Conservation (phyloP, 2,888 invertebrate species). For the Dilophus febrilis region DNA sequence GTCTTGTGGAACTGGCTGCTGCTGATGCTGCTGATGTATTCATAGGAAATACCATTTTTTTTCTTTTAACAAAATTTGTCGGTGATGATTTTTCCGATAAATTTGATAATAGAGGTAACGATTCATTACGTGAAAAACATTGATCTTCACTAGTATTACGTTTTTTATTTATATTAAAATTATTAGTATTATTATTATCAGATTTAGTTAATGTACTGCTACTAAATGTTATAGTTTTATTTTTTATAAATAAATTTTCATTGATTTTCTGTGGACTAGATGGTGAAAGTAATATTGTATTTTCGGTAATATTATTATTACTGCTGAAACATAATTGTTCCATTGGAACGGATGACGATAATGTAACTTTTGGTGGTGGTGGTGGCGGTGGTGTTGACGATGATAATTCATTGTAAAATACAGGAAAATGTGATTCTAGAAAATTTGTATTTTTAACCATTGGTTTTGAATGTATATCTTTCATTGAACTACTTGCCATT, state of each 20-base stretch:
- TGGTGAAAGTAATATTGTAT: slow-evolving; percentile 13
- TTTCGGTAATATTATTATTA: slow-evolving; percentile 12
- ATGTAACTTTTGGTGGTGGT: not conserved
- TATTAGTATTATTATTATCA: slow-evolving; percentile 1
- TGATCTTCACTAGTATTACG: slow-evolving; percentile 26
- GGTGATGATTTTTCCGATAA: slow-evolving; percentile 28
- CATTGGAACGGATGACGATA: not conserved
- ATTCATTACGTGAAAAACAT: slow-evolving; percentile 31
- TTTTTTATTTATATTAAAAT: slow-evolving; percentile 11
- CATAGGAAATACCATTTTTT: slow-evolving; percentile 44
- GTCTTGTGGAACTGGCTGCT: slow-evolving; percentile 25
- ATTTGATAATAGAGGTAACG: slow-evolving; percentile 37
- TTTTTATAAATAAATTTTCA: no score
- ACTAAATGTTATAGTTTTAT: no score
- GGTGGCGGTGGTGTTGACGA: slow-evolving; percentile 2
- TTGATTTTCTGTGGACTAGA: slow-evolving; percentile 7
- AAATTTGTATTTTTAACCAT: slow-evolving; percentile 14
- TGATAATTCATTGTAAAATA: slow-evolving; percentile 13
- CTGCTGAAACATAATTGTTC: no score
- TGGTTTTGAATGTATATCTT: no score
- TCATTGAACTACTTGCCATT: no score
- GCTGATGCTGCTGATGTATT: slow-evolving; percentile 17
- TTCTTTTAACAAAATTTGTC: slow-evolving; percentile 40
- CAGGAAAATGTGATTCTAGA: slow-evolving; percentile 30
- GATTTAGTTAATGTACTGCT: slow-evolving; percentile 1